A percentile compares a stretch with the other conserved stretches of the same genome.
These are phyloP conservation scores for Acanthococcus lagerstroemiae DNA, from an alignment of 2,888 invertebrate species.

Conservation along the genomic window DNA sequence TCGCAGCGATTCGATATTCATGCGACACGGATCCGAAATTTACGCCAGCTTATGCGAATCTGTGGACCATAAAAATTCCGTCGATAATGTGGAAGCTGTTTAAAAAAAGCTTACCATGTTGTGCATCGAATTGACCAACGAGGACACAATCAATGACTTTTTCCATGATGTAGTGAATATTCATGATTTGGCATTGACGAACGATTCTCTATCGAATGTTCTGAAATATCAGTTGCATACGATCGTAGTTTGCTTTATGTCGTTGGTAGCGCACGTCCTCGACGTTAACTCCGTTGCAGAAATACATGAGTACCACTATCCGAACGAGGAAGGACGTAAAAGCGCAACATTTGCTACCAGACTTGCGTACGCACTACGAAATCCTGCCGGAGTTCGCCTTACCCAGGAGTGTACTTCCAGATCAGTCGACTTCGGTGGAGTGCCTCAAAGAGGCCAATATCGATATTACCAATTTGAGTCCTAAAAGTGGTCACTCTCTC, in stretches of 20 bases:
- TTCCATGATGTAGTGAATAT: conserved; percentile 66
- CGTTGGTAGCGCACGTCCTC: conserved; percentile 56
- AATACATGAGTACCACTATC: conserved; percentile 57
- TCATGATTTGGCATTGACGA: conserved; percentile 40
- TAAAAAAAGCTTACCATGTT: conserved; percentile 86
- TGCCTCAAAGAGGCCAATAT: conserved; percentile 65
- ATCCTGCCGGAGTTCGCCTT: conserved; percentile 34
- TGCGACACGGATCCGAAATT: conserved; percentile 80
- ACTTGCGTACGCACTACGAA: conserved; percentile 52
- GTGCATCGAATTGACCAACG: conserved; percentile 77
- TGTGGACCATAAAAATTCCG: conserved; percentile 67
- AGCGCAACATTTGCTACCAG: conserved; percentile 64
- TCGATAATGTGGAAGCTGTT: conserved; percentile 79
- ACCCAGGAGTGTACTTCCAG: conserved; percentile 36
- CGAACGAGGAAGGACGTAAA: conserved; percentile 44
- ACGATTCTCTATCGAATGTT: conserved; percentile 48
- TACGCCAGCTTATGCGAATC: conserved; percentile 71
- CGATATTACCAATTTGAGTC: conserved; percentile 54
- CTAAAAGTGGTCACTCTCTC: not conserved
- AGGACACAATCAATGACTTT: conserved; percentile 80
- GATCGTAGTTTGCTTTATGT: conserved; percentile 58
- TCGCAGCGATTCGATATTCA: conserved; percentile 88
- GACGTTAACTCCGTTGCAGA: conserved; percentile 51
- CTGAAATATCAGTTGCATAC: conserved; percentile 77
- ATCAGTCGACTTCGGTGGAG: conserved; percentile 58